Conservation (phyloP, 2,797 vertebrate genomes). For the Micromesistius poutassou region DNA sequence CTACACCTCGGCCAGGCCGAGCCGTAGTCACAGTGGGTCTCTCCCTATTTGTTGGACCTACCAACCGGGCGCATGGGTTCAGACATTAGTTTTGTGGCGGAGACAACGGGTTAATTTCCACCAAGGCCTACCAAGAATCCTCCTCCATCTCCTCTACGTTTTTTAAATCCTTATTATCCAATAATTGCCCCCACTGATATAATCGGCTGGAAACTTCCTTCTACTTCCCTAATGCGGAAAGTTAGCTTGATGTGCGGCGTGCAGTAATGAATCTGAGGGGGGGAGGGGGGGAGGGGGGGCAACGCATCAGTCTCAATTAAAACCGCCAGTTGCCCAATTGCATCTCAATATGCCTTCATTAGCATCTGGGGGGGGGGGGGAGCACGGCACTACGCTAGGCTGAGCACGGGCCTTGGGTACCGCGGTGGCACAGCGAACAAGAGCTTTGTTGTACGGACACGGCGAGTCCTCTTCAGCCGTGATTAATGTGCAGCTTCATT, state of each 20-base stretch:
- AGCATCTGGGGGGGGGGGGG: conserved; percentile 23
- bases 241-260: conserved; percentile 61
- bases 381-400: not conserved
- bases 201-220: conserved; percentile 60
- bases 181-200: conserved; percentile 53
- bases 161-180: conserved; percentile 40
- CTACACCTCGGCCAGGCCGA: not conserved
- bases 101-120: conserved; percentile 24
- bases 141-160: not conserved
- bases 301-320: conserved; percentile 64
- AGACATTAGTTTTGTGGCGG: not conserved
- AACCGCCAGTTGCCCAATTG: conserved; percentile 48
- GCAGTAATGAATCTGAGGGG: conserved; percentile 46
- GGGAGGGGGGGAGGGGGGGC: conserved; percentile 14
- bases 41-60: not conserved
- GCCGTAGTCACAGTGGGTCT: not conserved
- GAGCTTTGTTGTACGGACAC: conserved; percentile 22
- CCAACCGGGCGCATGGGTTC: not conserved
- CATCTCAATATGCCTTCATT: conserved; percentile 57
- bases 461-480: conserved; percentile 22
- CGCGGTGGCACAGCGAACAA: not conserved
- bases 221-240: conserved; percentile 60
- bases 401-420: too few relatives aligned
- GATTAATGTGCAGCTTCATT: conserved; percentile 35
- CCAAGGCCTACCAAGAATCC: not conserved